These are phyloP conservation scores for Diadromus collaris DNA, from an alignment of 2,888 invertebrate genomes.

Conservation along the genomic window DNA sequence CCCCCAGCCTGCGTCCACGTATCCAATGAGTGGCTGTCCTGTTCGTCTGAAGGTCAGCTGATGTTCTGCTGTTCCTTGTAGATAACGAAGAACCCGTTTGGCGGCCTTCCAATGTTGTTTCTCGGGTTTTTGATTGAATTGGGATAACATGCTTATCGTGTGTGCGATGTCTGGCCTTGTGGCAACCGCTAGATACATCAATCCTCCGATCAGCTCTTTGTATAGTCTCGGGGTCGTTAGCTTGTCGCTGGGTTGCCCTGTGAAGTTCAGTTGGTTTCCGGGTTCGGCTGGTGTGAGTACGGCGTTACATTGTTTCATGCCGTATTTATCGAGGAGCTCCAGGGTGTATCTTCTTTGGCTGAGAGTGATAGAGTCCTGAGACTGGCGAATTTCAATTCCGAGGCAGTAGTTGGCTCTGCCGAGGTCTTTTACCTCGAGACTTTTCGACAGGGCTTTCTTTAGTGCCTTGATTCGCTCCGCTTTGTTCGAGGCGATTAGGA, in stretches of 20 bases:
- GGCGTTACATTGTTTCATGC: conserved; percentile 21
- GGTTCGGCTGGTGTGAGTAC: conserved; percentile 4
- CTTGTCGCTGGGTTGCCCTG: neutral
- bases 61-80: conserved; percentile 26
- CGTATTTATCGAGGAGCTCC: conserved; percentile 11
- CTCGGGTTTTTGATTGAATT: conserved; percentile 30
- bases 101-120: conserved; percentile 44
- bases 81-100: conserved; percentile 41
- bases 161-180: conserved; percentile 20
- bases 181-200: conserved; percentile 32
- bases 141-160: conserved; percentile 37
- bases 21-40: neutral
- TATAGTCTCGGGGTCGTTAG: conserved; percentile 3
- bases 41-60: conserved; percentile 10
- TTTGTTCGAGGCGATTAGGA: conserved; percentile 36
- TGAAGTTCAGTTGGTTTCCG: conserved; percentile 30
- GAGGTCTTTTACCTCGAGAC: conserved; percentile 49
- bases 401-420: conserved; percentile 47
- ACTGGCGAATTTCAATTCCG: conserved; percentile 45
- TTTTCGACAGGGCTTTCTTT: neutral
- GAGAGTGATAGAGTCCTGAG: neutral
- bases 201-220: conserved; percentile 26
- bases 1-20: neutral
- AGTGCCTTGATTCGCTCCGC: neutral
- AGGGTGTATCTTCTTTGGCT: conserved; percentile 5